Evolutionary conservation across 2,888 invertebrate genomes (phyloP), one percentile per base, ranked within the genome.

Genomic region (Rhagonycha fulva): DNA sequence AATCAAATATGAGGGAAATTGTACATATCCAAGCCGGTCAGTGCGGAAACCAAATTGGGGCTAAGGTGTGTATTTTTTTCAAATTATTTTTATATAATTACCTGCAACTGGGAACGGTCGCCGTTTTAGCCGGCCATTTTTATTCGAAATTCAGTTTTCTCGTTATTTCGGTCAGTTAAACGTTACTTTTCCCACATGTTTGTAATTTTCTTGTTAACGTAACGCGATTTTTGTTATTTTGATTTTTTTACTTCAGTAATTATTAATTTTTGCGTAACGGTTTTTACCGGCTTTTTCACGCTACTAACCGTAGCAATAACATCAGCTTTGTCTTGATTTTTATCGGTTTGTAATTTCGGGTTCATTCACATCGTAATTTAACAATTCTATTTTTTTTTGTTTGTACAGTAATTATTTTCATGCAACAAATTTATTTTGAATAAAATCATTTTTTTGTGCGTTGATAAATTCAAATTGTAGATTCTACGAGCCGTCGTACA

Each of bases 1-100:
- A 68, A 30, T 30, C 68, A 74, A 88, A 82, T 78, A 96, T 96
- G 96, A 92, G 96, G 89, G 96, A 96, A 92, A 96, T 96, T 84
- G 95, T 96, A 82, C 95, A 96, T 88, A 90, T 96, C 80, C 96
- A 96, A 87, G 95, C 93, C 81, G 91, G 92, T 78, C 91, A 92
- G 85, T 92, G 92, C 86, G 91, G 91, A 78, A 92, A 92, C 87
- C 96, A 96, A 88, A 96, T 96, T 85, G 96, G 96, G 83, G 94
- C 95, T 79, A 96, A 96, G 93, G 96, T 95, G 88, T 88, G 83
- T 82, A 47, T 11, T 10, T 69, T 74, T 71, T 75, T 70, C 19
- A 70, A 14, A 19, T 19, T 68, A 47, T 23, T 71, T 68, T 14
- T 28, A 5, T 19, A 9, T n/a, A 14, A 19, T 24, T 26, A 60